phyloP scores from a whole-genome alignment of 2,797 vertebrate genomes.

The Diglossa cyanea region DNA sequence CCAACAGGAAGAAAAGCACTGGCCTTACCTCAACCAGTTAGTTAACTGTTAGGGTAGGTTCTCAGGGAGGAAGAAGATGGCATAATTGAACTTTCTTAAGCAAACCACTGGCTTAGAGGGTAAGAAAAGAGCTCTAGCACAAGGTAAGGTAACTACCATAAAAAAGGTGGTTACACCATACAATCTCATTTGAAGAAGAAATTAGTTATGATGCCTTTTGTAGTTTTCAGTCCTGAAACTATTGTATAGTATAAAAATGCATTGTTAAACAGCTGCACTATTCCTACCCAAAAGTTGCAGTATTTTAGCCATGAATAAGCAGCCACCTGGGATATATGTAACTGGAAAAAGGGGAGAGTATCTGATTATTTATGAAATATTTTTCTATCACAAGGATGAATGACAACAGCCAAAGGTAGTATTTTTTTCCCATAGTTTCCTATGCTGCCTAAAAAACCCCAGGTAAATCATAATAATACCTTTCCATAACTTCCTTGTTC shows the following conservation, averaged over 20 bases:
- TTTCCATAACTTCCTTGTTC: background rate
- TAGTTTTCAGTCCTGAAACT: background rate
- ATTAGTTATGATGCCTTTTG: background rate
- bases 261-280: background rate
- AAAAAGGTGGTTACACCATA: background rate
- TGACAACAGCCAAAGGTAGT: background rate
- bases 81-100: background rate
- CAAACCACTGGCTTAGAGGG: background rate
- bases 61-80: background rate
- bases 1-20: background rate
- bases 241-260: background rate
- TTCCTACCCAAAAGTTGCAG: background rate
- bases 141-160: background rate
- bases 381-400: background rate
- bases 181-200: background rate
- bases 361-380: background rate
- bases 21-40: background rate
- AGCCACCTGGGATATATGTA: background rate
- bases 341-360: background rate
- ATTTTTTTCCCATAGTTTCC: background rate
- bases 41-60: background rate
- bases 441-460: background rate
- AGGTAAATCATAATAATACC: background rate
- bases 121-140: background rate
- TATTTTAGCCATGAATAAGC: slow-evolving; percentile 6